These are phyloP conservation scores for Amaurobius ferox DNA, from an alignment of 2,888 invertebrate species.

Conservation along the genomic window DNA sequence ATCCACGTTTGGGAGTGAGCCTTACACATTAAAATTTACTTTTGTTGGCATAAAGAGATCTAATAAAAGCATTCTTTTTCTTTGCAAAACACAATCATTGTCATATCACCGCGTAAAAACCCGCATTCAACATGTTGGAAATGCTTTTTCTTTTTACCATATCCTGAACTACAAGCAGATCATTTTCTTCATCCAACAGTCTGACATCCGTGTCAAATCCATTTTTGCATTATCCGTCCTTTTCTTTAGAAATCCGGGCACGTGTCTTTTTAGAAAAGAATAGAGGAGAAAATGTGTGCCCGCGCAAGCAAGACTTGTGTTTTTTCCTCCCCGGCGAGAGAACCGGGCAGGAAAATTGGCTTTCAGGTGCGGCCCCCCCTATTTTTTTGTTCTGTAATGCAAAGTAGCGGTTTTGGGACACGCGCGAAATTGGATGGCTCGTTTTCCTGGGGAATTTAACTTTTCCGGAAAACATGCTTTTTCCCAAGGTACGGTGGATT, in stretches of 20 bases:
- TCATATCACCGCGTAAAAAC: neutral
- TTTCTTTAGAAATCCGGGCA: constrained; percentile 11
- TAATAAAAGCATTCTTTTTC: too few species aligned
- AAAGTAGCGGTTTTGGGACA: constrained; percentile 53
- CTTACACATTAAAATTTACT: too few species aligned
- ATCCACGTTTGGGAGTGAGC: too few species aligned
- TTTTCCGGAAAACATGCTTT: neutral
- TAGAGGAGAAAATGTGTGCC: neutral
- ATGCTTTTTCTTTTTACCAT: neutral
- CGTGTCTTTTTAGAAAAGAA: constrained; percentile 16
- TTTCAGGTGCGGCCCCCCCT: constrained; percentile 19
- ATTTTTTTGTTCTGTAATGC: constrained; percentile 40
- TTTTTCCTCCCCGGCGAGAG: constrained; percentile 15
- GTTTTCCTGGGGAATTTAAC: constrained; percentile 23
- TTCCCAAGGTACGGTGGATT: neutral
- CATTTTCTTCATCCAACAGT: constrained; percentile 10
- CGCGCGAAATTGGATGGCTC: constrained; percentile 37
- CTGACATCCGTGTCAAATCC: constrained; percentile 51
- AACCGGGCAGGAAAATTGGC: constrained; percentile 38
- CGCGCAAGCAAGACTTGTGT: constrained; percentile 24
- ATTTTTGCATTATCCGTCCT: constrained; percentile 30
- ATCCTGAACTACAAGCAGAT: constrained; percentile 7
- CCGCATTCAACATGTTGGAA: neutral
- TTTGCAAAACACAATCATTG: too few species aligned
- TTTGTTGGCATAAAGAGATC: too few species aligned